Conservation (phyloP, 1,140 invertebrate species). For the Brachionus plicatilis region DNA sequence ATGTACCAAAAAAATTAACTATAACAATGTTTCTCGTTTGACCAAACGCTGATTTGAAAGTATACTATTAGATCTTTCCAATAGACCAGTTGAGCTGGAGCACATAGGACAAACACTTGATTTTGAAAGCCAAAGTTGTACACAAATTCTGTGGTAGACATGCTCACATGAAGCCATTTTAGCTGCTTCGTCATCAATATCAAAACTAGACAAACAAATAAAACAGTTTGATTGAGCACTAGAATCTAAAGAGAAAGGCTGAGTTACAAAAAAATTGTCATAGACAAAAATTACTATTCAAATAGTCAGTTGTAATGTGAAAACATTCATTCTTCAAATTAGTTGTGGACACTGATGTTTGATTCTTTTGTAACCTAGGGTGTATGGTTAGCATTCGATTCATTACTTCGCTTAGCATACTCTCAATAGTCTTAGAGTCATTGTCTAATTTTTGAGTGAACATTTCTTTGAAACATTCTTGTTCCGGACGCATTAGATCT, state of each 20-base stretch:
- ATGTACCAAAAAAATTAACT: background rate
- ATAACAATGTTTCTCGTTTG: constrained; percentile 13
- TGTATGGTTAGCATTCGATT: background rate
- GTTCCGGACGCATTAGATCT: background rate
- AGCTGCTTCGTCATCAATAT: background rate
- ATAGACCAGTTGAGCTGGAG: background rate
- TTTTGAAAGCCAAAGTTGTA: background rate
- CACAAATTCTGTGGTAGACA: background rate
- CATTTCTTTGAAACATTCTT: background rate
- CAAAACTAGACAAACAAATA: constrained; percentile 22
- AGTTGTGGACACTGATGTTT: background rate
- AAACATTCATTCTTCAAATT: background rate
- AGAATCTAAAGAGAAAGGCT: background rate
- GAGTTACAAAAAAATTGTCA: background rate
- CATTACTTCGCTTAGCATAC: constrained; percentile 1
- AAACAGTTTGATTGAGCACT: background rate
- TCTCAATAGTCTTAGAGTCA: background rate
- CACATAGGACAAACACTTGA: constrained; percentile 25
- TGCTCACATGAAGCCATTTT: background rate
- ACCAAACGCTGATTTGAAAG: background rate
- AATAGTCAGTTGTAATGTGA: background rate
- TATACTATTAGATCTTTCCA: background rate
- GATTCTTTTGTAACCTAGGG: background rate
- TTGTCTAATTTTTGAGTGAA: background rate
- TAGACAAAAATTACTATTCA: background rate